Conservation (phyloP, 2,797 vertebrate species). For the Steatocranus sp. region DNA sequence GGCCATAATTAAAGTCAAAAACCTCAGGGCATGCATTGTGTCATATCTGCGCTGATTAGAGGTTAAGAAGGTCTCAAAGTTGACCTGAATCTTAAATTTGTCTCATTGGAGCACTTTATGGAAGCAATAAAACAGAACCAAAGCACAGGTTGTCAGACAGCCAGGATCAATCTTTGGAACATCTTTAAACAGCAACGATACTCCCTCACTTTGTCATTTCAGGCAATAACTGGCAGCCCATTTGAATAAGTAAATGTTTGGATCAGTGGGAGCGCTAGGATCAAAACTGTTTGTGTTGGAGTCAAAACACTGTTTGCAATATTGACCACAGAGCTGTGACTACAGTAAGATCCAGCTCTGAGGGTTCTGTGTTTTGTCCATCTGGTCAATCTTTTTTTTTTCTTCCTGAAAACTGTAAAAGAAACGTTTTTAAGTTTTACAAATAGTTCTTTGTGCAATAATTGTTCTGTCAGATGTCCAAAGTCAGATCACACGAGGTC, state of each 20-base stretch:
- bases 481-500: not conserved
- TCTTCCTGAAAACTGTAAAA: constrained; percentile 13
- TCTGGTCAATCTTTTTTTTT: not conserved
- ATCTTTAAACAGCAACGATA: constrained; percentile 12
- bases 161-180: constrained; percentile 30
- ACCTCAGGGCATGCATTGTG: constrained; percentile 7
- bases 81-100: constrained; percentile 51
- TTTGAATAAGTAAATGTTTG: constrained; percentile 64
- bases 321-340: constrained; percentile 45
- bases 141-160: constrained; percentile 29
- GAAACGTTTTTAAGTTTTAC: constrained; percentile 1
- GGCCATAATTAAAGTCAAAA: constrained; percentile 57
- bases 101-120: constrained; percentile 1
- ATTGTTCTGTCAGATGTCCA: not conserved
- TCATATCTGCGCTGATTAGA: constrained; percentile 54
- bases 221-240: constrained; percentile 44
- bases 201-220: constrained; percentile 21
- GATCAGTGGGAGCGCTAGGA: constrained; percentile 42
- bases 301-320: constrained; percentile 48
- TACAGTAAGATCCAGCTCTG: constrained; percentile 21
- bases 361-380: constrained; percentile 18
- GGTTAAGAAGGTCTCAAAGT: constrained; percentile 50
- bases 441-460: constrained; percentile 12
- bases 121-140: constrained; percentile 30
- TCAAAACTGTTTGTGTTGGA: constrained; percentile 62